Conservation (phyloP, 2,113 vertebrate species). For the rabbit (Oryctolagus cuniculus) region mOryCun1.1 NC_091441.1:121467001-121467500, state of each 20-base stretch:
- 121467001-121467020: no score
- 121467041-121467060: no score
- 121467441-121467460: constrained; percentile 75
- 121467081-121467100: no score
- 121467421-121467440: constrained; percentile 57
- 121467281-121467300: background rate
- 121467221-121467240: background rate
- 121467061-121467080: no score
- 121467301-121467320: constrained; percentile 31
- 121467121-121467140: no score
- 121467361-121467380: constrained; percentile 59
- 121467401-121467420: constrained; percentile 25
- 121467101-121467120: no score
- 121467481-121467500: constrained; percentile 76
- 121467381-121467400: constrained; percentile 42
- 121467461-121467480: constrained; percentile 79
- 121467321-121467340: constrained; percentile 59
- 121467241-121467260: background rate
- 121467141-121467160: no score
- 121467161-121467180: background rate
- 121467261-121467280: background rate
- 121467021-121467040: no score
- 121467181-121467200: background rate
- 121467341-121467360: background rate
- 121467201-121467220: background rate